A percentile compares a stretch with the other conserved stretches of the same genome.
phyloP scores from a whole-genome alignment of 2,113 vertebrate species.

The Psephotus haematonotus region DNA sequence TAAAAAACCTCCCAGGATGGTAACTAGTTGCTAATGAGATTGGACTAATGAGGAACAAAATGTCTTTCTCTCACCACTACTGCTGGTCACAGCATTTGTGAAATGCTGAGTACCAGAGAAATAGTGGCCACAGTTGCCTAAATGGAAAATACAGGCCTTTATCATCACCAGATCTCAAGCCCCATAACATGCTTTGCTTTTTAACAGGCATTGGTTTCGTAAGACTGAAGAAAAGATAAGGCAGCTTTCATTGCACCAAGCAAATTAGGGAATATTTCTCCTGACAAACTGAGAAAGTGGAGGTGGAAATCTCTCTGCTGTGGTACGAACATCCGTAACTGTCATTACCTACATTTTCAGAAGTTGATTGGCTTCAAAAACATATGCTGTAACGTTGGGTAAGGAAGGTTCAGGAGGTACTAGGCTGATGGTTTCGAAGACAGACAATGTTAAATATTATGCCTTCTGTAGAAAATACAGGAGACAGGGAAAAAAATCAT shows the following conservation, averaged over 20 bases:
- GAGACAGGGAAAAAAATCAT: not conserved
- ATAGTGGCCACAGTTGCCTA: not conserved
- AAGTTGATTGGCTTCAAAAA: not conserved
- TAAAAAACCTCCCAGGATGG: not conserved
- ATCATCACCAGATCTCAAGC: accelerated
- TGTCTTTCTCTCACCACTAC: not conserved
- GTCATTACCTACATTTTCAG: not conserved
- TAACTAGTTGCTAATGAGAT: not conserved
- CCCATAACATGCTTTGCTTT: not conserved
- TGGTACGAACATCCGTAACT: not conserved
- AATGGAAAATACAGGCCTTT: not conserved
- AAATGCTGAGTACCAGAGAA: not conserved
- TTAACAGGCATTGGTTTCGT: not conserved
- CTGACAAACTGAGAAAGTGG: slow-evolving; percentile 1
- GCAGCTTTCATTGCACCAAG: slow-evolving; percentile 19
- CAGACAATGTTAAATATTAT: not conserved
- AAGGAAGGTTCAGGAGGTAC: not conserved
- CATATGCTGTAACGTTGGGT: not conserved
- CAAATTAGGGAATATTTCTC: not conserved
- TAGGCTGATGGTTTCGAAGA: not conserved
- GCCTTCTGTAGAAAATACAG: not conserved
- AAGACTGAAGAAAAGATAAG: not conserved
- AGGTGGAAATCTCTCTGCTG: slow-evolving; percentile 6
- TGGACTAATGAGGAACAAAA: not conserved
- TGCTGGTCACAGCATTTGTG: not conserved